phyloP scores from a whole-genome alignment of 2,888 invertebrate genomes.

The Caprella mutica region DNA sequence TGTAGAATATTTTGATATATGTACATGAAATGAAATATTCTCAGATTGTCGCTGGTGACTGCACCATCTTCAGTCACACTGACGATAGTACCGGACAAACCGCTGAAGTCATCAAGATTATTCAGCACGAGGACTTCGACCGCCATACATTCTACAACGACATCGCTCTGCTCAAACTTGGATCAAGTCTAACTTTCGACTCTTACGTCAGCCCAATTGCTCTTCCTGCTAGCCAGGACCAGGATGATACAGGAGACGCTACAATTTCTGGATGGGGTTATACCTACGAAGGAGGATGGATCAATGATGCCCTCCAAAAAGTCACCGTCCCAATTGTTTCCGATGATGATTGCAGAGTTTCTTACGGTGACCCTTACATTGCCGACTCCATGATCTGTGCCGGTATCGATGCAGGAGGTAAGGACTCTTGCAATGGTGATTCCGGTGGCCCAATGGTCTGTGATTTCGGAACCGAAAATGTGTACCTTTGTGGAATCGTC shows the following conservation, averaged over 20 bases:
- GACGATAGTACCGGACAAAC: constrained; percentile 18
- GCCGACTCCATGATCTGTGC: constrained; percentile 36
- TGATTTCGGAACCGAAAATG: not conserved
- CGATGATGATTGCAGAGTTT: constrained; percentile 30
- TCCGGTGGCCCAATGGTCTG: constrained; percentile 36
- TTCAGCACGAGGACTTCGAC: constrained; percentile 24
- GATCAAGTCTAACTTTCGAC: constrained; percentile 13
- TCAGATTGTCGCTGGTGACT: constrained; percentile 27
- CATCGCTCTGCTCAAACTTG: constrained; percentile 18
- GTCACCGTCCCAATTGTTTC: constrained; percentile 35
- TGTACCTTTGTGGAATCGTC: constrained; percentile 35
- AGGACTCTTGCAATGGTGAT: constrained; percentile 36
- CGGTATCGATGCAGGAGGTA: constrained; percentile 32
- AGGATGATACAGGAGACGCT: constrained; percentile 26
- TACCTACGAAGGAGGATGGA: constrained; percentile 8
- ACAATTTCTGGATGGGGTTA: constrained; percentile 35
- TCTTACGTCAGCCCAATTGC: constrained; percentile 9
- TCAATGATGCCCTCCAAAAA: constrained; percentile 17
- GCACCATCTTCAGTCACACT: not conserved
- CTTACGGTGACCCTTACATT: constrained; percentile 20
- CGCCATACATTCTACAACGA: constrained; percentile 16
- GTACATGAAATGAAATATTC: too few species aligned
- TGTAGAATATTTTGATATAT: too few species aligned
- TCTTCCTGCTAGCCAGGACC: constrained; percentile 15
- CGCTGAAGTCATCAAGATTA: constrained; percentile 5